Evolutionary conservation across 2,888 invertebrate genomes (phyloP).

Genomic region (Andrena flavipes): DNA sequence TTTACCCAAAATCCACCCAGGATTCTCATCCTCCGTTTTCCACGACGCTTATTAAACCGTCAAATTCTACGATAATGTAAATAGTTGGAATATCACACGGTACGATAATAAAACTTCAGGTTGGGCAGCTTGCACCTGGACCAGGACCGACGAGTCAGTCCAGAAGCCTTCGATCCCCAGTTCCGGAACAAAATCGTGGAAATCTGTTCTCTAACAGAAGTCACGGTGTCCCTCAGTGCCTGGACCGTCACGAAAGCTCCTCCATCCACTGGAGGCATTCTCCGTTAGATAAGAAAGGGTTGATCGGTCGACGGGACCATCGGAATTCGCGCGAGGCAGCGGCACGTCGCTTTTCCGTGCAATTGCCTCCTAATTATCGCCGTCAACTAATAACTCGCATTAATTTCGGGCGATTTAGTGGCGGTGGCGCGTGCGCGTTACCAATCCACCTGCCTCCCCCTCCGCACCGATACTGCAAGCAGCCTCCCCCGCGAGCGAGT

Average conservation of each 20-base stretch:
- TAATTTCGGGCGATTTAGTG: slow-evolving; percentile 84
- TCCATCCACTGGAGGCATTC: neutral
- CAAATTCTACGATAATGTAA: too few relatives aligned
- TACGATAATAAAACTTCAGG: too few relatives aligned
- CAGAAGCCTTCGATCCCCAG: too few relatives aligned
- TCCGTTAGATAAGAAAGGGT: slow-evolving; percentile 55
- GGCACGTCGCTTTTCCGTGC: slow-evolving; percentile 81
- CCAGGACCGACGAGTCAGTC: too few relatives aligned
- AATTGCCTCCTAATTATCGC: slow-evolving; percentile 84
- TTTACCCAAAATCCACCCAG: too few relatives aligned
- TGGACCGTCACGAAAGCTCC: neutral
- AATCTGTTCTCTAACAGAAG: neutral
- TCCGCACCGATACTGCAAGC: slow-evolving; percentile 50
- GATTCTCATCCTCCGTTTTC: too few relatives aligned
- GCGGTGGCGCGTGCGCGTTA: slow-evolving; percentile 76
- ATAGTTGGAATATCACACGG: too few relatives aligned
- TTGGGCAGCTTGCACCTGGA: too few relatives aligned
- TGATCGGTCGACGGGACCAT: slow-evolving; percentile 53
- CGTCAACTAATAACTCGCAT: slow-evolving; percentile 84
- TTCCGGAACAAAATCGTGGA: too few relatives aligned
- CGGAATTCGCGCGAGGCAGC: slow-evolving; percentile 55
- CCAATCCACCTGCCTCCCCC: slow-evolving; percentile 54
- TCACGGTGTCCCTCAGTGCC: neutral
- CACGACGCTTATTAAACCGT: too few relatives aligned
- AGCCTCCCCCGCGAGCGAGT: slow-evolving; percentile 59